Conservation (phyloP, 2,888 invertebrate species). For the Hanleya hanleyi region DNA sequence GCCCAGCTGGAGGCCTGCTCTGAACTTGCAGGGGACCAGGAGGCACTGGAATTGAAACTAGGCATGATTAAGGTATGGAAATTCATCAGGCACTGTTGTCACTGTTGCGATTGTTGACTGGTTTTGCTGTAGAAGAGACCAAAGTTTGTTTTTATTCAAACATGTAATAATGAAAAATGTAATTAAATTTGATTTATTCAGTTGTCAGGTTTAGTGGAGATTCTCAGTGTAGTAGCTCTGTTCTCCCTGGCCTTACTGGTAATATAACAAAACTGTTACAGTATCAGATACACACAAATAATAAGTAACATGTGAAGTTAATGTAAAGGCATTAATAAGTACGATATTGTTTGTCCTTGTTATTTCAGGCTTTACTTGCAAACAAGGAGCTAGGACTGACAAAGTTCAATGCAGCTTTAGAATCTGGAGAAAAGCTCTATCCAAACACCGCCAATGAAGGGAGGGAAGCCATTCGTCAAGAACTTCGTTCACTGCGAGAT, state of each 20-base stretch:
- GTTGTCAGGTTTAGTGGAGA: too few species aligned
- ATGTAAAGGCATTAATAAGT: too few species aligned
- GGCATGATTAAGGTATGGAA: conserved; percentile 57
- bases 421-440: conserved; percentile 92
- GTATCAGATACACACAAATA: too few species aligned
- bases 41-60: conserved; percentile 77
- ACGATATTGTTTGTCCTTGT: too few species aligned
- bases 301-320: too few species aligned
- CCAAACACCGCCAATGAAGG: conserved; percentile 96
- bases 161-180: too few species aligned
- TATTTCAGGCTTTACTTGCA: conserved; percentile 50
- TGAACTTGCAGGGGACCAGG: conserved; percentile 89
- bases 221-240: too few species aligned
- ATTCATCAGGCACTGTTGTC: neutral
- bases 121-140: neutral
- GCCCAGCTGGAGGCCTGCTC: conserved; percentile 81
- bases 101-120: neutral
- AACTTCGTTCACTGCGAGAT: conserved; percentile 84
- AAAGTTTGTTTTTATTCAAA: too few species aligned
- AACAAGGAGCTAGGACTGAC: conserved; percentile 73
- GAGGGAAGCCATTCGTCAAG: conserved; percentile 91
- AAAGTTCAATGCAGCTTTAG: conserved; percentile 87
- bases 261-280: too few species aligned
- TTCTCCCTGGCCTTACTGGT: too few species aligned
- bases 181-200: too few species aligned